Evolutionary conservation across 2,113 vertebrate species (phyloP), one percentile per base, ranked within the genome.

Genomic region (Pseudorhombus dupliciocellatus): DNA sequence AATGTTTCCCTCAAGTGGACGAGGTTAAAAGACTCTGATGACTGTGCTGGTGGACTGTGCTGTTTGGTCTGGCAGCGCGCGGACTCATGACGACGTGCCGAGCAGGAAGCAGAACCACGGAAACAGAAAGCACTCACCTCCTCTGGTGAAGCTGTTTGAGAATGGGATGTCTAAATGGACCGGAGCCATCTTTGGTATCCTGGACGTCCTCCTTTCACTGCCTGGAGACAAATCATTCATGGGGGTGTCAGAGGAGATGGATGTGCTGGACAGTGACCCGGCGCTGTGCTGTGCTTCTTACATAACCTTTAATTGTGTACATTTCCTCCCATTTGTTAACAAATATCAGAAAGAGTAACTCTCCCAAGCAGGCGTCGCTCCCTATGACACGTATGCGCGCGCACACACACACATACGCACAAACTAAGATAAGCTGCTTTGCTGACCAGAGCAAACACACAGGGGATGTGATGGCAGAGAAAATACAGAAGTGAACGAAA

Each of bases 131-230:
- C 73, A 95, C 96, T 96, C 92, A 99, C 96, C 97, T 95, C 97
- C 97, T 95, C 91, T 94, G 87, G 96, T 84, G 92, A 99, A 98
- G 94, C 96, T 98, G 95, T 93, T 98, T 91, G 97, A 94, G 85
- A 97, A 96, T 78, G 96, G 95, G 92, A 96, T 93, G 91, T 98
- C 96, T 94, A 97, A 94, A 92, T 98, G 95, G 93, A 95, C 95
- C 84, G 97, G 95, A 85, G 95, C 91, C 96, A 98, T 96, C 95
- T 98, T 97, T 87, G 96, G 93, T 84, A 97, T 93, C 94, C 96
- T 95, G 81, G 95, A 95, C 56, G 94, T 93, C 87, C 95, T 95
- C 85, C 92, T 96, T 93, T 98, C 96, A 92, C 93, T 96, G 88
- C 95, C 96, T 98, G 92, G 92, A 93, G 91, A 90, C 84, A 90